phyloP scores from a whole-genome alignment of 2,888 invertebrate genomes.

The Andrena chrysosceles region DNA sequence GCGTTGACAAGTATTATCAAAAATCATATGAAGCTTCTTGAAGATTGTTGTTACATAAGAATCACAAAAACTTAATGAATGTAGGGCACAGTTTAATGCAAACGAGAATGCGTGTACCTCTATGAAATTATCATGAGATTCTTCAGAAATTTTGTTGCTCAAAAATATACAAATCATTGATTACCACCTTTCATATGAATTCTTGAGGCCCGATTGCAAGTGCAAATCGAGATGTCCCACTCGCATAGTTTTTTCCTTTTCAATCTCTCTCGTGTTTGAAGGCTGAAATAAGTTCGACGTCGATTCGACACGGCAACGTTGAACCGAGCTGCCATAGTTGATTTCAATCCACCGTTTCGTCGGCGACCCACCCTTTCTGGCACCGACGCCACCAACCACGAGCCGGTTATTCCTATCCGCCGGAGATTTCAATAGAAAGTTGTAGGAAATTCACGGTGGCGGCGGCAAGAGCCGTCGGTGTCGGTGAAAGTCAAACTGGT shows the following conservation, averaged over 20 bases:
- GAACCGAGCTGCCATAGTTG: constrained; percentile 53
- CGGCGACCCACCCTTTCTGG: constrained; percentile 35
- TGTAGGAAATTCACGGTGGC: constrained; percentile 77
- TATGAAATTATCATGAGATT: too few species aligned
- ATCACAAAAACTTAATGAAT: too few species aligned
- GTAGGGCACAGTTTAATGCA: too few species aligned
- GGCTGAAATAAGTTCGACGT: constrained; percentile 51
- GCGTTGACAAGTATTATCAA: too few species aligned
- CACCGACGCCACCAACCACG: constrained; percentile 46
- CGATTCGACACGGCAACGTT: constrained; percentile 27
- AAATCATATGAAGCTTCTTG: too few species aligned
- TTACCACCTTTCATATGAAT: background rate
- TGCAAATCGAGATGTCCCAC: background rate
- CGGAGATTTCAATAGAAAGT: constrained; percentile 79
- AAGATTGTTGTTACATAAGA: too few species aligned
- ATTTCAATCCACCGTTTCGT: constrained; percentile 65
- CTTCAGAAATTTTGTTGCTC: too few species aligned
- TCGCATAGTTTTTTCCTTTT: background rate
- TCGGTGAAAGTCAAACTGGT: constrained; percentile 74
- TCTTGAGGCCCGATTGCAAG: background rate
- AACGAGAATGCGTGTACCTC: too few species aligned
- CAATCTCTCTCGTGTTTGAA: background rate
- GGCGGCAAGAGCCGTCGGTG: constrained; percentile 70
- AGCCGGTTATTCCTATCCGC: constrained; percentile 72
- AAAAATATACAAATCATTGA: background rate